A percentile compares a stretch with the other conserved stretches of the same genome.
Conservation (phyloP, 2,888 invertebrate genomes). For the Nowickia ferox region DNA sequence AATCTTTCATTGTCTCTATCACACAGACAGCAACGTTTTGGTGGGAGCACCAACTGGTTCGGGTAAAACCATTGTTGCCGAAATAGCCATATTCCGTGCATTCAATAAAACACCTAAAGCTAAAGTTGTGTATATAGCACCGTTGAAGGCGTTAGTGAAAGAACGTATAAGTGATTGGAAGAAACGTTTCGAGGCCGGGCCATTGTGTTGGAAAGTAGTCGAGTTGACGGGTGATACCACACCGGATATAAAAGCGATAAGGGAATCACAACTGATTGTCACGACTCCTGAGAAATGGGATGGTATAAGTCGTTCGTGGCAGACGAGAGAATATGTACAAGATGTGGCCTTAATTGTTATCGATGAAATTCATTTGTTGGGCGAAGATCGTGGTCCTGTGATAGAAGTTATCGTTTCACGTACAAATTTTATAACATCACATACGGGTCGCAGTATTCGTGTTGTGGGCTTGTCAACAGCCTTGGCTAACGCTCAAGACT, state of each 20-base stretch:
- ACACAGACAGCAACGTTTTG: constrained; percentile 96
- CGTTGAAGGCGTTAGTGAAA: constrained; percentile 97
- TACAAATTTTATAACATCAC: constrained; percentile 97
- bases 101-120: constrained; percentile 91
- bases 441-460: constrained; percentile 91
- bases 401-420: constrained; percentile 99
- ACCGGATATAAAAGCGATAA: constrained; percentile 92
- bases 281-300: constrained; percentile 99
- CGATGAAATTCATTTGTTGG: constrained; percentile 98
- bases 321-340: constrained; percentile 96
- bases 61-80: constrained; percentile 99
- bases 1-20: constrained; percentile 97
- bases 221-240: constrained; percentile 97
- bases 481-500: constrained; percentile 97
- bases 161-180: constrained; percentile 99
- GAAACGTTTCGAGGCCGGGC: constrained; percentile 87
- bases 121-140: constrained; percentile 98
- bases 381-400: constrained; percentile 94
- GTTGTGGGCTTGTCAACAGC: constrained; percentile 98
- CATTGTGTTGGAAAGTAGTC: constrained; percentile 91
- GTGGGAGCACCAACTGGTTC: constrained; percentile 94
- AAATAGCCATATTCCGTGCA: constrained; percentile 97
- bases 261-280: constrained; percentile 94
- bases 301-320: constrained; percentile 99
- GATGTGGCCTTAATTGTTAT: constrained; percentile 96